Base-by-base conservation (phyloP, 2,113 vertebrate genomes). In the Corythaixoides concolor region DNA sequence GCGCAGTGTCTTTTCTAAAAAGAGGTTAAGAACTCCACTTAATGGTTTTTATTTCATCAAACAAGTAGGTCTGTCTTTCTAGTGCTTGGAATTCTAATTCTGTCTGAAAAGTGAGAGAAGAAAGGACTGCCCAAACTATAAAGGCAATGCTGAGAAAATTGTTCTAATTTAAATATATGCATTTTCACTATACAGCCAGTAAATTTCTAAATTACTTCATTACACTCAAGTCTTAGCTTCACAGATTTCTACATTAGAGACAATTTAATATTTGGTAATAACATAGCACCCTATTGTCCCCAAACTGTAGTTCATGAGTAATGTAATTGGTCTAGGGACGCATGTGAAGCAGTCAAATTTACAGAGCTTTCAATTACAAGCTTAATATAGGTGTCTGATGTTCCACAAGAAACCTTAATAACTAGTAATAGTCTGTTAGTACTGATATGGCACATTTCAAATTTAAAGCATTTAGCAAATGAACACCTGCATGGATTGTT, bases 401-500 rank as follows among this genome's bases (percentile, higher is more conserved):
- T 90, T 96, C 88, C 85, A 91, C 62, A 62, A 77, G 85, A 96
- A 95, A 86, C 55, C 56, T 66, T 83, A 87, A 86, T 80, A 85
- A 92, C 53, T 58, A 78, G 45, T 73, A 92, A 84, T 70, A 94
- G 47, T 59, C 41, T 89, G 50, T 55, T 64, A 35, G 75, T 37
- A 52, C 50, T 70, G 75, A 69, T 74, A 63, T 0, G 39, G 67
- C 43, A 88, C 55, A 22, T 59, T 88, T 74, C 47, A 47, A 58
- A 12, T 85, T 84, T 79, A 77, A 83, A 91, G 81, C 45, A 37
- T 64, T 93, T 49, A 85, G 82, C 45, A 85, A 69, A 79, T 23
- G n/a, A 89, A 66, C 53, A 87, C 76, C 86, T 95, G 80, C 33
- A 26, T 14, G 59, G 33, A 41, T 83, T 88, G 28, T 80, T 58